phyloP scores from a whole-genome alignment of 2,113 vertebrate genomes.

The Manacus vitellinus region DNA sequence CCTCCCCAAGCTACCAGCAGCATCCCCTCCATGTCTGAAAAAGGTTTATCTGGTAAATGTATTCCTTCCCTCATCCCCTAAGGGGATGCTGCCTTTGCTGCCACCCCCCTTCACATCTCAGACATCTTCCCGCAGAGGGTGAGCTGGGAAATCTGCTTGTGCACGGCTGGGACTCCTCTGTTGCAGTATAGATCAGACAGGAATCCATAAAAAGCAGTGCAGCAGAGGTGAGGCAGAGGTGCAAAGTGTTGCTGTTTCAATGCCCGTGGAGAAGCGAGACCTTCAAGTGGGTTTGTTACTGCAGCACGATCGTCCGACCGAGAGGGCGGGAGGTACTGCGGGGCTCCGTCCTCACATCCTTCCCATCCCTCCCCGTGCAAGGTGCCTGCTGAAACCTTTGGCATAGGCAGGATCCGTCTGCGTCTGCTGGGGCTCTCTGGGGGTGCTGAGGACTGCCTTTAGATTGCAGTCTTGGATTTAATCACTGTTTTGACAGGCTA shows the following conservation, averaged over 20 bases:
- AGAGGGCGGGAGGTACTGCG: neutral
- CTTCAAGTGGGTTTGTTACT: neutral
- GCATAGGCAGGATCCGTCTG: neutral
- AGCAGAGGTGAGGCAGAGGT: neutral
- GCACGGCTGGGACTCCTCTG: neutral
- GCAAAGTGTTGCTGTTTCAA: neutral
- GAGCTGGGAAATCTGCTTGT: neutral
- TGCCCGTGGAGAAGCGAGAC: rapidly evolving
- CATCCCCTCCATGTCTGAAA: neutral
- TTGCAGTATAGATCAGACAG: neutral
- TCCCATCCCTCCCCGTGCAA: neutral
- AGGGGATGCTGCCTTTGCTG: neutral
- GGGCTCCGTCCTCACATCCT: neutral
- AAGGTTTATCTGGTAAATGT: neutral
- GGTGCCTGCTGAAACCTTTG: neutral
- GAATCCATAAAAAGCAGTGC: neutral
- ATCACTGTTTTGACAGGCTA: neutral
- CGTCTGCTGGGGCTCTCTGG: neutral
- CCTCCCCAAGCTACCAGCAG: neutral
- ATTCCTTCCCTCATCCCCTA: neutral
- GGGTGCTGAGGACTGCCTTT: neutral
- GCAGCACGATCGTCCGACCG: neutral
- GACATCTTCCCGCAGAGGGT: neutral
- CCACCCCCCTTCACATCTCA: neutral
- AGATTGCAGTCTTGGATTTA: neutral